phyloP scores from a whole-genome alignment of 35 echinoderm and acorn worm genomes.

The Strongylocentrotus purpuratus region DNA sequence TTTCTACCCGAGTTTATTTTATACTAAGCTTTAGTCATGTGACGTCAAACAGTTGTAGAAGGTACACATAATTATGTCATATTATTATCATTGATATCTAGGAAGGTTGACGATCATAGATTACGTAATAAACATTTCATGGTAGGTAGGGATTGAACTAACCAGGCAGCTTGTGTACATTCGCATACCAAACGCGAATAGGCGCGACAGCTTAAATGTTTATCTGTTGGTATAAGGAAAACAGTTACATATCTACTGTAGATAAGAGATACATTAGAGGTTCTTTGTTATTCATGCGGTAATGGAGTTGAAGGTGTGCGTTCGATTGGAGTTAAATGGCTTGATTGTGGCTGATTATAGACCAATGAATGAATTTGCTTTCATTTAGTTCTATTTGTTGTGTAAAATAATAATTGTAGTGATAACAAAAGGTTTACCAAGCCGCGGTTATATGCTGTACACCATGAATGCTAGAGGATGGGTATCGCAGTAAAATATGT shows the following conservation, averaged over 20 bases:
- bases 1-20: neutral
- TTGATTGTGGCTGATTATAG: no score
- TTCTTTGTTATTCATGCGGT: neutral
- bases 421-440: no score
- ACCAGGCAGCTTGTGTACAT: neutral
- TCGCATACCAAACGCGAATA: neutral
- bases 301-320: no score
- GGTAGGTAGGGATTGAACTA: neutral
- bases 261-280: neutral
- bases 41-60: neutral
- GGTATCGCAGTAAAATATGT: no score
- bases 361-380: no score
- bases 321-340: no score
- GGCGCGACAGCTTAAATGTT: neutral
- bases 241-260: neutral
- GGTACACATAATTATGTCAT: neutral
- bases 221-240: neutral
- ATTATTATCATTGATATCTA: neutral
- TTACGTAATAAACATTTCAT: neutral
- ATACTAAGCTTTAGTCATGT: neutral
- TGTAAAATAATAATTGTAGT: no score
- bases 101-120: neutral
- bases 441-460: no score
- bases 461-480: no score
- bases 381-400: no score